Conservation (phyloP, 2,113 vertebrate species). For the Erythrocercus mccallii region DNA sequence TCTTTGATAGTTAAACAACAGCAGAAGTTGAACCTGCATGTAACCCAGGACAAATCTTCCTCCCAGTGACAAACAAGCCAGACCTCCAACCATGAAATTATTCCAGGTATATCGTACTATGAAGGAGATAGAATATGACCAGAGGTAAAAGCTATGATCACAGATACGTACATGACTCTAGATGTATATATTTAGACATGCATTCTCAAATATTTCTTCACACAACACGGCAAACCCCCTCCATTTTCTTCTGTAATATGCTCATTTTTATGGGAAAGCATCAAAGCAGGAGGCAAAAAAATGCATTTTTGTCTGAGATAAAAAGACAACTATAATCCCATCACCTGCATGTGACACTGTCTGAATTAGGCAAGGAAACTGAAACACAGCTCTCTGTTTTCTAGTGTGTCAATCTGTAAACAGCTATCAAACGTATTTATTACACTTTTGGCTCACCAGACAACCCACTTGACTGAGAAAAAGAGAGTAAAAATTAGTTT, state of each 20-base stretch:
- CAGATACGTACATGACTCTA: not conserved
- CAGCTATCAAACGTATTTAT: constrained; percentile 30
- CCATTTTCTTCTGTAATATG: not conserved
- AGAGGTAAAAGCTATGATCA: not conserved
- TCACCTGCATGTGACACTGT: not conserved
- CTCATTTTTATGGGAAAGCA: not conserved
- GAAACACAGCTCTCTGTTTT: not conserved
- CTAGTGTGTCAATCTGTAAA: not conserved
- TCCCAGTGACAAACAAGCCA: not conserved
- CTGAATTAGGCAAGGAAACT: not conserved
- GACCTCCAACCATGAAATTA: not conserved
- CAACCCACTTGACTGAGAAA: constrained; percentile 4
- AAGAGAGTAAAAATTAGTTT: not conserved
- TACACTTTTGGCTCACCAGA: not conserved
- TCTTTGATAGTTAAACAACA: not conserved
- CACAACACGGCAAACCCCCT: not conserved
- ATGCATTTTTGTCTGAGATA: not conserved
- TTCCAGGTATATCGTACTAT: not conserved
- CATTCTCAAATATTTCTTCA: not conserved
- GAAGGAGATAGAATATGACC: not conserved
- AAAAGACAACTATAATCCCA: not conserved
- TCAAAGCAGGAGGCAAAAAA: not conserved
- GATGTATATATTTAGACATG: not conserved
- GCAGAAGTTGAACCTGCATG: not conserved
- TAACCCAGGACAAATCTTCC: not conserved